Base-by-base conservation (phyloP, 2,113 vertebrate species). In the Camelus bactrianus region DNA sequence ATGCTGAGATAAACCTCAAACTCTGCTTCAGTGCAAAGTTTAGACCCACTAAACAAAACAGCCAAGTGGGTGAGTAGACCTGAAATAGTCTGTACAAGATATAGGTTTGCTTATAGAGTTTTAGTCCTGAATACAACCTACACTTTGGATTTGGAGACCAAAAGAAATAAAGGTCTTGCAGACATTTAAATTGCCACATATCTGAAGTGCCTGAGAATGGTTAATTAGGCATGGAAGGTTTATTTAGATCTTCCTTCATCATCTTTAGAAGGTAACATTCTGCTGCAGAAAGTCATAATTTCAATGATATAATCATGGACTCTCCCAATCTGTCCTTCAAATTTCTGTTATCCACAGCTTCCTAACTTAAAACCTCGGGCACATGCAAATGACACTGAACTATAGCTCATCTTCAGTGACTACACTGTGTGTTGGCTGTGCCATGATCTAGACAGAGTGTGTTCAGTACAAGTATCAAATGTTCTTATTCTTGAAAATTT, bases 11-110 rank as follows among this genome's bases (percentile, higher is more conserved):
- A 72, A 98, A 91, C 76, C 98, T 99, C 42, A 98, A 96, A 42
- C 98, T 99, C 92, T 99, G 99, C 97, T 99, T 99, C 96, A 97
- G 56, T 35, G 98, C 99, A 60, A 96, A 96, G 3, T 99, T 99
- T 98, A 99, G 98, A 98, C 99, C 99, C 30, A 94, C 97, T 87
- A 98, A 97, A 30, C 97, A 96, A 20, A 98, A 97, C 26, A 98
- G 98, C 95, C 98, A 98, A 95, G 98, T 99, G 76, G 99, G 99
- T 99, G 98, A 98, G 98, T 98, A 96, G 93, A 93, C 76, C 80
- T 79, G 77, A 46, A 72, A 72, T 75, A 6, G 30, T 15, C 73
- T 70, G 15, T 46, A 5, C 15, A 6, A 9, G 75, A 35, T 24
- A 67, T 20, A 26, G 28, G 4, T 72, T 73, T 56, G n/a, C 11